Conservation (phyloP, 2,113 vertebrate genomes). For the Eolophus roseicapilla region DNA sequence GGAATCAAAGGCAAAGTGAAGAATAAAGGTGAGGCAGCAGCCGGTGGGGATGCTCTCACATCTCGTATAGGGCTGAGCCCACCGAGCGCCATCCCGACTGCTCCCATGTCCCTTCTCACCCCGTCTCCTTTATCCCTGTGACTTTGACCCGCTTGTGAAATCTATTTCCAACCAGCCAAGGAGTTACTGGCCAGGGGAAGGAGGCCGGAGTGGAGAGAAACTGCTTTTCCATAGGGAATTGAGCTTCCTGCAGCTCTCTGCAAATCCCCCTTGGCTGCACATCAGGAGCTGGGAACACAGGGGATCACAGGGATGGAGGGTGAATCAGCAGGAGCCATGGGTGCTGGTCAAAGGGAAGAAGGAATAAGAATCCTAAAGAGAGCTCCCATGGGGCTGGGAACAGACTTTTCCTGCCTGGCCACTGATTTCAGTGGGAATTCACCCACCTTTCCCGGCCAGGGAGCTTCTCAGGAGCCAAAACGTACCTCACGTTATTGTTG, state of each 20-base stretch:
- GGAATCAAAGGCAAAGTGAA: neutral
- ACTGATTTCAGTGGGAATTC: neutral
- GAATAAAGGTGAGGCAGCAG: neutral
- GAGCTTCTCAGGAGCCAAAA: neutral
- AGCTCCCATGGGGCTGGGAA: neutral
- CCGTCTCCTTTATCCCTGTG: neutral
- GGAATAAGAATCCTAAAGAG: neutral
- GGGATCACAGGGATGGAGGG: neutral
- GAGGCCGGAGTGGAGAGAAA: neutral
- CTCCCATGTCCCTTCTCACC: neutral
- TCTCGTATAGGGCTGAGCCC: neutral
- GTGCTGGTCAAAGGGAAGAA: neutral
- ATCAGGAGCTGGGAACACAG: neutral
- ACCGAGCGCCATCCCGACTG: fast-evolving
- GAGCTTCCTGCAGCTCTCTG: neutral
- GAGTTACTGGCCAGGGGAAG: neutral
- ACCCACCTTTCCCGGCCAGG: neutral
- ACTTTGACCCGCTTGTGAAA: neutral
- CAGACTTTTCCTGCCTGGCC: neutral
- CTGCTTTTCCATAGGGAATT: neutral
- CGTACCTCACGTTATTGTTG: neutral
- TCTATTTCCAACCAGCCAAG: neutral
- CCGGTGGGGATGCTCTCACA: neutral
- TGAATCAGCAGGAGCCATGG: neutral
- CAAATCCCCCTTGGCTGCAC: neutral